Base-by-base conservation (phyloP, 2,888 invertebrate species). In the Eupithecia dodoneata region DNA sequence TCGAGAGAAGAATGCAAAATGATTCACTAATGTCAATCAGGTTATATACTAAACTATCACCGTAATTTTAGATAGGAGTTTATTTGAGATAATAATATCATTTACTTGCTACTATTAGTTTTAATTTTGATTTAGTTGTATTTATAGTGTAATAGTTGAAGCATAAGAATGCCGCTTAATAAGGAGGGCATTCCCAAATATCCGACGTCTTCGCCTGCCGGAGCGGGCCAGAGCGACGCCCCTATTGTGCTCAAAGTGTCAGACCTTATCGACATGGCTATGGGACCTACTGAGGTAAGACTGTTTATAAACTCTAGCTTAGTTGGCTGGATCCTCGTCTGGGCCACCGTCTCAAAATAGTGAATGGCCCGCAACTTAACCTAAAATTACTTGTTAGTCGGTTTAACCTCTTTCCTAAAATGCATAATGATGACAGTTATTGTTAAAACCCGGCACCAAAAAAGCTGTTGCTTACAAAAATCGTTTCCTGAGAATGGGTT, bases 281-380 rank as follows among this genome's bases (percentile, higher is more conserved):
- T 63, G 30, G 63, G 63, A 63, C 63, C 63, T 30, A 63, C 12
- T 30, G 63, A 63, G 4, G 63, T 63, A 63, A 63, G 63, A 63
- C 15, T 18, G 18, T 59, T 47, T 47, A 47, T 2, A 30, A 30
- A 30, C 30, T 30, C 30, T 30, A 30, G 30, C 1, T 30, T 30
- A 30, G 30, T 1, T 30, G 30, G 30, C 30, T 30, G 30, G 30
- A 30, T 30, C 30, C 30, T 30, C 30, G 0, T 30, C 30, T 30
- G 30, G 30, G 30, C 30, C 30, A 30, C 30, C 30, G 30, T 30
- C 30, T 30, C 30, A 1, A 30, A 30, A 1, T 30, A 30, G 30
- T 30, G 30, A 30, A 30, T 30, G 30, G 30, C 30, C 30, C 30
- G 30, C 30, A 30, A 30, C 30, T 30, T 30, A 30, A 30, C 30